phyloP scores from a whole-genome alignment of 2,113 vertebrate species.

The Indicator indicator region DNA sequence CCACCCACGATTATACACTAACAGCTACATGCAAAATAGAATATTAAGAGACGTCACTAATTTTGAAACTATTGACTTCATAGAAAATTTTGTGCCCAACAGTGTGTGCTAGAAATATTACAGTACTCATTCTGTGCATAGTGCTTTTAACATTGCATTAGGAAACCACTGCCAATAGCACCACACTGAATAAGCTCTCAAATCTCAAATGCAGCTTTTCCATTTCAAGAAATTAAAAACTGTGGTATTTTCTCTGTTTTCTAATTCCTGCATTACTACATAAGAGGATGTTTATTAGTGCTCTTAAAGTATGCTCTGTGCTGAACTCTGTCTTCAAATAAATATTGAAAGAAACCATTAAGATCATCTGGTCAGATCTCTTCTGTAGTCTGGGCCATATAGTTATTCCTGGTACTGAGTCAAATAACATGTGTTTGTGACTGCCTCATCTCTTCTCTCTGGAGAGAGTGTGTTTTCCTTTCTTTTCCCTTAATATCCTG shows the following conservation, averaged over 20 bases:
- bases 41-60: not conserved
- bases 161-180: not conserved
- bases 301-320: not conserved
- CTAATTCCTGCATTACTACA: not conserved
- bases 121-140: not conserved
- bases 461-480: not conserved
- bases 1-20: not conserved
- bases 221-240: not conserved
- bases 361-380: not conserved
- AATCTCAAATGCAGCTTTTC: not conserved
- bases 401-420: not conserved
- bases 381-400: not conserved
- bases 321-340: not conserved
- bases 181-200: not conserved
- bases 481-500: constrained; percentile 32
- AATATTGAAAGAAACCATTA: not conserved
- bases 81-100: not conserved
- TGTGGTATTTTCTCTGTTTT: not conserved
- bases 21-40: not conserved
- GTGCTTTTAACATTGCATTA: not conserved
- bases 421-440: not conserved
- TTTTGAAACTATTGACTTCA: not conserved
- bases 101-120: not conserved
- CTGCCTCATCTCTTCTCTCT: not conserved
- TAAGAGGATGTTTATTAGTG: not conserved